Percentiles rank a stretch among this genome's conserved stretches.
phyloP scores from a whole-genome alignment of 1,140 invertebrate genomes.

The Drosophila pectinifera region DNA sequence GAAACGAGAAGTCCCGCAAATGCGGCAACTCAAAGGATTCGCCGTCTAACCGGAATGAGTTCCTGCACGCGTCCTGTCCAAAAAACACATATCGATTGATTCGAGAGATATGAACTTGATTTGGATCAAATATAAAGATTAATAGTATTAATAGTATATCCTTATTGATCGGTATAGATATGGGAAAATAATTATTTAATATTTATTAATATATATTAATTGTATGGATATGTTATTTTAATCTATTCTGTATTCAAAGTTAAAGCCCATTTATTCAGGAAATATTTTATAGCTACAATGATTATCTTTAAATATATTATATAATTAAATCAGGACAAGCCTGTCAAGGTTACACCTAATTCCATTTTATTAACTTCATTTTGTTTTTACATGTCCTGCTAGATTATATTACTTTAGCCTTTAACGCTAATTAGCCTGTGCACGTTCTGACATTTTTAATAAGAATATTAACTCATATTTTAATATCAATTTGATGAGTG shows the following conservation, averaged over 20 bases:
- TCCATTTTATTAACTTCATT: too few species aligned
- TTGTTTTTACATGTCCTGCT: not conserved
- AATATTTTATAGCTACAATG: too few species aligned
- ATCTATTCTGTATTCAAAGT: too few species aligned
- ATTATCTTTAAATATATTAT: too few species aligned
- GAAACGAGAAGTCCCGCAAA: slow-evolving; percentile 13
- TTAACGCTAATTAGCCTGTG: not conserved
- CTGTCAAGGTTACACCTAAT: too few species aligned
- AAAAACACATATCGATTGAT: not conserved
- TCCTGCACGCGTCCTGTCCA: not conserved
- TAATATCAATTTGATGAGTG: too few species aligned
- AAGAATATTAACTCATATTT: slow-evolving; percentile 14
- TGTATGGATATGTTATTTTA: too few species aligned
- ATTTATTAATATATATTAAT: too few species aligned
- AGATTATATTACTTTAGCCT: not conserved
- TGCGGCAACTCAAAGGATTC: slow-evolving; percentile 10
- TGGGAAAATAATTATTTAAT: not conserved
- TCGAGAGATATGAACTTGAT: not conserved
- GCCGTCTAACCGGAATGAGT: too few species aligned
- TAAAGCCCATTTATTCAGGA: too few species aligned
- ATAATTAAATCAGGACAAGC: too few species aligned
- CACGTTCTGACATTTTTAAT: not conserved
- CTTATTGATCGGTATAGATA: not conserved
- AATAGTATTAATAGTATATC: too few species aligned
- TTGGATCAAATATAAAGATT: slow-evolving; percentile 3